Evolutionary conservation across 2,113 vertebrate genomes (phyloP), one percentile per base, ranked within the genome.

Genomic region (Gulo gulo): DNA sequence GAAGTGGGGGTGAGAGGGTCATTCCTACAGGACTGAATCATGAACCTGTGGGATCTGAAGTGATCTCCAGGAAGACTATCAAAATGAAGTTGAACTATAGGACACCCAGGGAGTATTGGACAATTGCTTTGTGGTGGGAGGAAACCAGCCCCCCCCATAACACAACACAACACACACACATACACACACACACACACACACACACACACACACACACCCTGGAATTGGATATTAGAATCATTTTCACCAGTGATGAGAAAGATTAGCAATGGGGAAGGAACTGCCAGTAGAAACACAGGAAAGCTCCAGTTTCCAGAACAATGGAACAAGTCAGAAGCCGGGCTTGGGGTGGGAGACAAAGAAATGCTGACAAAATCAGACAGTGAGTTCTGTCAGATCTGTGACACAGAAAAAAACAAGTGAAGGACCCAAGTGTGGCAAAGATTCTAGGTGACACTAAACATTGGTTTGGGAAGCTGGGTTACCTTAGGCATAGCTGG

Each of bases 321-420:
- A 88, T 39, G 36, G 71, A 73, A 59, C 34, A 88, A 95, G 50
- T 94, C 67, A 78, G 82, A 96, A 92, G 83, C 81, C 63, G 24
- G 29, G 65, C 67, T 59, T 81, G 13, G 57, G 24, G n/a, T 47
- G 36, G 73, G n/a, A 83, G 52, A 88, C 76, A 76, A 76, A 82
- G 45, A 86, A 94, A 90, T 47, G 14, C 83, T 52, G 16, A 95
- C 14, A 78, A 67, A 57, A 84, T 39, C 4, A 18, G 63, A 74
- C 36, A 39, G 20, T 81, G 45, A 18, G 31, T 80, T 63, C n/a
- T 42, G 7, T 42, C 52, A 73, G 94, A 36, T 50, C 63, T 86
- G 63, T 36, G 16, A 50, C 13, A 2, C 31, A 61, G 45, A 87
- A 73, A 18, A 80, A 47, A 80, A 45, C 82, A 87, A 80, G 47